Evolutionary conservation across 2,888 invertebrate genomes (phyloP), one percentile per base, ranked within the genome.

Genomic region (Cabera pusaria): DNA sequence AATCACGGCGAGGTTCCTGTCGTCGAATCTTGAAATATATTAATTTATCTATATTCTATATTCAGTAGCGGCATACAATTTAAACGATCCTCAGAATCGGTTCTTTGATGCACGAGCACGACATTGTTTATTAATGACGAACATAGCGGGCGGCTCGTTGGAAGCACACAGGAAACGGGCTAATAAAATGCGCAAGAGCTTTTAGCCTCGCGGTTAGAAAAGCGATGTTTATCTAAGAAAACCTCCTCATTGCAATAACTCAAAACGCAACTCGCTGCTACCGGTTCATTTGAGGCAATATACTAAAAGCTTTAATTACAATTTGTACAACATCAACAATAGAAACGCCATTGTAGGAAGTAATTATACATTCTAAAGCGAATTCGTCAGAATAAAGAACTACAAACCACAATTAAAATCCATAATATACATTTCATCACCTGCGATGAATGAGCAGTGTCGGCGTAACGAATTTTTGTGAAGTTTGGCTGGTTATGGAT

Each of bases 111-210:
- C 63, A 65, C 57, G 54, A 64, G 76, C 63, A 65, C 57, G 54
- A 64, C 65, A 72, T 67, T 78, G 72, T 77, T 73, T 73, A 76
- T 73, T 72, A 73, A 78, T 71, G 71, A 64, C 58, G 40, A 66
- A 63, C 67, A 63, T 44, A 51, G 4, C 49, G 46, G 45, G 52
- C 54, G 49, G 50, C 56, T 51, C 67, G 69, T 73, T 71, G 66
- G 71, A 64, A 60, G 58, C 52, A 53, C 42, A 56, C 66, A 69
- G 72, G 69, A 70, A 73, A 70, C 65, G 59, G 52, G 56, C 53
- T 58, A 71, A 72, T 78, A 72, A 75, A 69, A 59, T 56, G 54
- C 52, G 35, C 52, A 48, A 48, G 48, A 53, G 61, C 59, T 58
- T 54, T 62, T 55, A 66, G 62, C 56, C 46, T 41, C 49, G 41